A percentile compares a stretch with the other conserved stretches of the same genome.
Conservation (phyloP, 2,113 vertebrate genomes). For the Dasyprocta punctata region DNA sequence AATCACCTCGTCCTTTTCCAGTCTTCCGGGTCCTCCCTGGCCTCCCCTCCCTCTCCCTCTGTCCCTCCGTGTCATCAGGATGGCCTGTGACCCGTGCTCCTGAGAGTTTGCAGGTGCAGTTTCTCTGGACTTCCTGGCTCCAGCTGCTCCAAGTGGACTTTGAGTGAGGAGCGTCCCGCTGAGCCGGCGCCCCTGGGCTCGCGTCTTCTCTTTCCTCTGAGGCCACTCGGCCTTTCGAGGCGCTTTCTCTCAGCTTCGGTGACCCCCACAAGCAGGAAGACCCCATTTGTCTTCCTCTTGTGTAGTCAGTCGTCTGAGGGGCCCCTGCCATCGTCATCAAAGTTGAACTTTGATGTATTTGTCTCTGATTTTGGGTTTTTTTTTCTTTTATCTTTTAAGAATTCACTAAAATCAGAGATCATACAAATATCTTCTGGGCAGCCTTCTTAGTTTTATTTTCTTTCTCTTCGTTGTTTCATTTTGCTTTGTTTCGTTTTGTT, state of each 20-base stretch:
- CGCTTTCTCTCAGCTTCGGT: background rate
- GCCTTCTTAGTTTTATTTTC: background rate
- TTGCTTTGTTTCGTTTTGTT: background rate
- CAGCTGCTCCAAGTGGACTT: background rate
- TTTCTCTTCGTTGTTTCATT: background rate
- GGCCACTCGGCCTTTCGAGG: background rate
- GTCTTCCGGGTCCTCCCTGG: background rate
- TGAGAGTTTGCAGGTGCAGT: background rate
- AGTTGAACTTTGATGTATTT: background rate
- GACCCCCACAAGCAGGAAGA: background rate
- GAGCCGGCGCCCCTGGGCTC: background rate
- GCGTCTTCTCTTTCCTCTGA: background rate
- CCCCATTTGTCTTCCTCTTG: background rate
- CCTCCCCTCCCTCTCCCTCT: background rate
- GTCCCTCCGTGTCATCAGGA: background rate
- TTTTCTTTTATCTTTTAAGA: background rate
- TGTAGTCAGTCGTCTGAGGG: background rate
- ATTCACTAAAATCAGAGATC: background rate
- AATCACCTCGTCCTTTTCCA: background rate
- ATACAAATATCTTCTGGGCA: background rate
- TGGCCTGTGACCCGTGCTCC: background rate
- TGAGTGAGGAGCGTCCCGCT: background rate
- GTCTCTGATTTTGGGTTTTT: background rate
- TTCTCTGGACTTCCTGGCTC: background rate
- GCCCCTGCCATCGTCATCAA: background rate